Base-by-base conservation (phyloP, 1,140 invertebrate species). In the Cephus cinctus region DNA sequence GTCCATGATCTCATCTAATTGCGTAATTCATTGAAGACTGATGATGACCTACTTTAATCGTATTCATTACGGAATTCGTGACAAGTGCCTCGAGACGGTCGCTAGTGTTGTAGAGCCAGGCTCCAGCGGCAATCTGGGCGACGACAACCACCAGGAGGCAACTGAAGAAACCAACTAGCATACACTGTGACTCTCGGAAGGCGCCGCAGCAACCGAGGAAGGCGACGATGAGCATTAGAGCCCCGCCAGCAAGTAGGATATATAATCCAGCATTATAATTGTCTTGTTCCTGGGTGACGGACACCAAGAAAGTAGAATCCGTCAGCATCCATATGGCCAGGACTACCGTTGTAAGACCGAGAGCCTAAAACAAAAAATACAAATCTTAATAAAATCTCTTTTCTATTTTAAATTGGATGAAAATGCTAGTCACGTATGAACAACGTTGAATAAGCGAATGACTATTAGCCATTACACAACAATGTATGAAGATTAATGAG, bases 171-270 rank as follows among this genome's bases (percentile, higher is more conserved):
- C 87, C 69, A 48, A 90, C 82, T 6, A 98, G 81, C 80, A 95
- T 84, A 71, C 90, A 92, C 60, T 88, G 88, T 48, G 86, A 93
- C 73, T 95, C 91, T 54, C 85, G 83, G 41, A 90, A 84, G 8
- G 92, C 89, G 18, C 94, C 94, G 70, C 89, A 94, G 68, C 93
- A 96, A 42, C 94, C 95, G 21, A 96, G 81, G 73, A 96, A 89
- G 1, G 92, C 88, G 16, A 95, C 85, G 31, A 92, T 66, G 52
- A 94, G 84, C 64, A 96, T 87, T 23, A 96, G 66, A 27, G 83
- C 71, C 3, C 94, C 94, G 43, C 88, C 80, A 4, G 81, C 84
- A 49, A 97, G 80, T 47, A 94, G 76, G 39, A 93, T 81, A 71
- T 88, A 86, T 43, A 88, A 72, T 50, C 88, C 83, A 60, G 82